Evolutionary conservation across 2,888 invertebrate species (phyloP).

Genomic region (Tholera decimalis): DNA sequence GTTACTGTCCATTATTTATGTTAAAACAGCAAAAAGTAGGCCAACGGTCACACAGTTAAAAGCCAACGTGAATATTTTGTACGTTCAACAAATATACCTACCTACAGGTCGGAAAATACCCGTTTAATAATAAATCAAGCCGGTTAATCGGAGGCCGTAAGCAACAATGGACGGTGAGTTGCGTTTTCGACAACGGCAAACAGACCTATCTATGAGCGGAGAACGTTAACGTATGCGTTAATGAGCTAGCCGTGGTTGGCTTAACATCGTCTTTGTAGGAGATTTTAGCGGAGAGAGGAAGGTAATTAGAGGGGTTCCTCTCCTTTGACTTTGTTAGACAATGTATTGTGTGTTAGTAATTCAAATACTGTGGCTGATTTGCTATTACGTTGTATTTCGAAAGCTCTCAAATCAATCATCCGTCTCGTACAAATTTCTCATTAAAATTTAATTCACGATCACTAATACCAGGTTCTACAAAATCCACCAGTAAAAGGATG

Average conservation of each 20-base stretch:
- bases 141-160: constrained; percentile 71
- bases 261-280: constrained; percentile 38
- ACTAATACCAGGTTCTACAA: constrained; percentile 8
- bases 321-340: constrained; percentile 39
- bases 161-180: constrained; percentile 66
- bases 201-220: constrained; percentile 41
- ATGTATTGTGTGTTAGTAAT: constrained; percentile 19
- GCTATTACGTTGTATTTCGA: background rate
- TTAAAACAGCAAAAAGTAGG: constrained; percentile 37
- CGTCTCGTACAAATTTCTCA: background rate
- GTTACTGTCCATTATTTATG: constrained; percentile 33
- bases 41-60: constrained; percentile 51
- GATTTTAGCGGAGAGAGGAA: constrained; percentile 25
- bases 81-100: constrained; percentile 70
- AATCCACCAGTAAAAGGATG: background rate
- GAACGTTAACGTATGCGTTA: constrained; percentile 59
- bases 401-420: background rate
- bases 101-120: constrained; percentile 74
- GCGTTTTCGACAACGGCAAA: constrained; percentile 56
- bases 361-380: constrained; percentile 9
- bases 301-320: constrained; percentile 41
- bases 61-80: constrained; percentile 77
- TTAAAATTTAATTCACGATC: background rate
- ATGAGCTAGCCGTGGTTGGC: constrained; percentile 43
- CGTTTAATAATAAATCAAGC: constrained; percentile 82